A percentile compares a stretch with the other conserved stretches of the same genome.
Evolutionary conservation across 1,140 invertebrate genomes (phyloP).

Genomic region (Scaptomyza graminum): DNA sequence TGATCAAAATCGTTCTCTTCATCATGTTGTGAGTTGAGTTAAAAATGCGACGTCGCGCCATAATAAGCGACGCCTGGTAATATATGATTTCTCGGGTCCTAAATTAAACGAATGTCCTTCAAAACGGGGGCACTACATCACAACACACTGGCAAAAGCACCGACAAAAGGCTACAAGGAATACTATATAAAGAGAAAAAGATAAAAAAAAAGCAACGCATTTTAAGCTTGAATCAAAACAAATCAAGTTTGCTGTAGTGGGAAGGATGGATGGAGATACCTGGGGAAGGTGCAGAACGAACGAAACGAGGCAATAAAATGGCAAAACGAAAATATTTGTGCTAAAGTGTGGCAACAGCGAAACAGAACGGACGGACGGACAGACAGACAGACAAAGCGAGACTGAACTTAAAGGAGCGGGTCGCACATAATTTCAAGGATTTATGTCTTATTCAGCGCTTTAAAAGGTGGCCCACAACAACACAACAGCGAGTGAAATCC

Average conservation of each 20-base stretch:
- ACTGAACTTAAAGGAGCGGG: slow-evolving; percentile 26
- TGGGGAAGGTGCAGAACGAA: slow-evolving; percentile 19
- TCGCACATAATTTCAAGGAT: slow-evolving; percentile 64
- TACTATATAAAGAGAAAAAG: not conserved
- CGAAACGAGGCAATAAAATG: slow-evolving; percentile 29
- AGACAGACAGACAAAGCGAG: slow-evolving; percentile 5
- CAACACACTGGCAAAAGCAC: no score
- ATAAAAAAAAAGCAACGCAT: slow-evolving; percentile 21
- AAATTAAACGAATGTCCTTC: slow-evolving; percentile 68
- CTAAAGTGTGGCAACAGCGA: slow-evolving; percentile 54
- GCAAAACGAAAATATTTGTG: slow-evolving; percentile 42
- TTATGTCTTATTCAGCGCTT: slow-evolving; percentile 64
- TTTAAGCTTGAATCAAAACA: slow-evolving; percentile 62
- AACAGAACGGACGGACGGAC: not conserved
- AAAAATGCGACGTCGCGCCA: slow-evolving; percentile 9
- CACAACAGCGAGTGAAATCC: not conserved
- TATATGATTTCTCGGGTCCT: slow-evolving; percentile 64
- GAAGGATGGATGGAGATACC: not conserved
- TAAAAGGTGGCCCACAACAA: slow-evolving; percentile 33
- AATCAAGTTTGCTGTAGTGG: slow-evolving; percentile 43
- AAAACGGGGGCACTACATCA: slow-evolving; percentile 50
- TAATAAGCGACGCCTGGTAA: slow-evolving; percentile 58
- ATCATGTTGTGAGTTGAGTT: no score
- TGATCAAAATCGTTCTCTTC: no score
- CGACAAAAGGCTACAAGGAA: slow-evolving; percentile 5